A percentile compares a stretch with the other conserved stretches of the same genome.
phyloP scores from a whole-genome alignment of 23 tunicate genomes.

The Ascidia mentula region DNA sequence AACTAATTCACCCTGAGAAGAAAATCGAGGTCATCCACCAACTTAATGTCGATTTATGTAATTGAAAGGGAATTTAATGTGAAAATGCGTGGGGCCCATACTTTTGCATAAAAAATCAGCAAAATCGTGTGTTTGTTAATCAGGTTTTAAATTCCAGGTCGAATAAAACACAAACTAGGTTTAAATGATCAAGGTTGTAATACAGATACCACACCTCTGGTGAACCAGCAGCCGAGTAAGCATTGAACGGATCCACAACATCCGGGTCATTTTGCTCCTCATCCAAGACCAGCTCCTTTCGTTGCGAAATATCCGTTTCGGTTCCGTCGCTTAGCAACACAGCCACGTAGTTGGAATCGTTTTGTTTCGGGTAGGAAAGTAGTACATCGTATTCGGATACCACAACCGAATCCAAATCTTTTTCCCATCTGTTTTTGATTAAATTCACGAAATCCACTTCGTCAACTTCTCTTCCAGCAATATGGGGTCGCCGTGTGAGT shows the following conservation, averaged over 20 bases:
- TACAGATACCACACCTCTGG: conserved; percentile 38
- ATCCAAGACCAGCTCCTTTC: conserved; percentile 64
- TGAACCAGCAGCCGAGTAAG: conserved; percentile 61
- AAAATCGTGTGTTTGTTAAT: background rate
- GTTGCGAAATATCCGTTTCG: conserved; percentile 42
- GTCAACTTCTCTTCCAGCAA: conserved; percentile 70
- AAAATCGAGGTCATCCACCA: background rate
- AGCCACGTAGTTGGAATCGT: conserved; percentile 60
- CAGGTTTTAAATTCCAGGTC: background rate
- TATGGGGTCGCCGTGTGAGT: conserved; percentile 55
- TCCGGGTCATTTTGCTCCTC: conserved; percentile 53
- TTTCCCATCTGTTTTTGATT: conserved; percentile 48
- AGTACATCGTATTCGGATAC: conserved; percentile 67
- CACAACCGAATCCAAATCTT: conserved; percentile 51
- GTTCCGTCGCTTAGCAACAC: conserved; percentile 30
- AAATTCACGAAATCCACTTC: conserved; percentile 51
- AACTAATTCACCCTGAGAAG: conserved; percentile 54
- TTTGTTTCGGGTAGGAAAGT: conserved; percentile 78
- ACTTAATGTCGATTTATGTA: too few species aligned
- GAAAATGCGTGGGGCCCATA: too few species aligned
- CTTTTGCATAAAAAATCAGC: background rate
- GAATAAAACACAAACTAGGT: background rate
- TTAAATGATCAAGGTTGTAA: background rate
- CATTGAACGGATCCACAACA: conserved; percentile 90
- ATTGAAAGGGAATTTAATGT: too few species aligned